Conservation (phyloP, 2,888 invertebrate genomes). For the Rhaphigaster nebulosa region DNA sequence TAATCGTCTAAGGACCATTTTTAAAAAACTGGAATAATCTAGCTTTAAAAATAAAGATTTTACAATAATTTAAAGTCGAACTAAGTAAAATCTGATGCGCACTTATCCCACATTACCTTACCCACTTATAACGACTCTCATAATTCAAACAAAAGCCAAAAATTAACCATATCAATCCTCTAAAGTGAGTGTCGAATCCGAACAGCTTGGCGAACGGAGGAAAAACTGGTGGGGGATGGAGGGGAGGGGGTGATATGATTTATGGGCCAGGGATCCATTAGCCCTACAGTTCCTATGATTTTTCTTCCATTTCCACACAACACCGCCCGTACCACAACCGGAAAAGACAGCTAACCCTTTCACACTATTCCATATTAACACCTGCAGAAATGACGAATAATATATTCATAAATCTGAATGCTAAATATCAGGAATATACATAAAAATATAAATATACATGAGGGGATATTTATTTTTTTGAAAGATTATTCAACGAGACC, state of each 20-base stretch:
- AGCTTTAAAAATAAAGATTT: too few relatives aligned
- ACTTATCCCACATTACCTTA: too few relatives aligned
- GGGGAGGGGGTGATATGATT: conserved; percentile 1
- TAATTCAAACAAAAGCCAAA: too few relatives aligned
- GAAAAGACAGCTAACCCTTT: background rate
- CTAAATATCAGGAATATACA: background rate
- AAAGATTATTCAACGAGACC: too few relatives aligned
- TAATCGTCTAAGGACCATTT: too few relatives aligned
- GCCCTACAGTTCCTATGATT: conserved; percentile 6
- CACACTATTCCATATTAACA: background rate
- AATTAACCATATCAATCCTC: too few relatives aligned
- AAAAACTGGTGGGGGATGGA: background rate
- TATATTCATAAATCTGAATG: background rate
- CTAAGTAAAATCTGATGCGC: too few relatives aligned
- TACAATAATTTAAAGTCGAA: too few relatives aligned
- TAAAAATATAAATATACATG: too few relatives aligned
- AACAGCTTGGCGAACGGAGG: background rate
- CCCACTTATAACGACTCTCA: too few relatives aligned
- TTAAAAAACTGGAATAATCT: too few relatives aligned
- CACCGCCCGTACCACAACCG: background rate
- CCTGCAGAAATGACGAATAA: background rate
- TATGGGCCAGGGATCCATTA: conserved; percentile 37
- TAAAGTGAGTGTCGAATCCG: background rate
- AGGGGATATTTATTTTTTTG: too few relatives aligned
- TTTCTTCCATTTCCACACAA: conserved; percentile 36